Conservation (phyloP, 2,888 invertebrate species). For the Leptinotarsa haldemani region DNA sequence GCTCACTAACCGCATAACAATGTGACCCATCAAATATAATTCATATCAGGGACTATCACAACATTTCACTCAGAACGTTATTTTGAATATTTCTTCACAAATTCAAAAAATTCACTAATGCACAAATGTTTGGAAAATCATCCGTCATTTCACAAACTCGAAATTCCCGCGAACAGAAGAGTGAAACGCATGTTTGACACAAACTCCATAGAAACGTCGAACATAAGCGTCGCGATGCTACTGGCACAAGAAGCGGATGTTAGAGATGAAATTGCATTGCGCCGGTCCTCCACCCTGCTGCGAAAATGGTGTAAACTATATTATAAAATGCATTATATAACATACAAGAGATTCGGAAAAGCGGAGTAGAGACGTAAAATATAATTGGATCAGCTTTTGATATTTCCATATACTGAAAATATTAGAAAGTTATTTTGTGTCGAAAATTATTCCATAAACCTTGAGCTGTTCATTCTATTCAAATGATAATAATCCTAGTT, state of each 20-base stretch:
- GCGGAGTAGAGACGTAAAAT: not conserved
- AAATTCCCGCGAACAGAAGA: not conserved
- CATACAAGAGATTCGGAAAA: not conserved
- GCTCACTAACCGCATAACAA: no score
- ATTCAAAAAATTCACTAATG: not conserved
- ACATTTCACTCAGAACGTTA: no score
- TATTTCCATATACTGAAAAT: slow-evolving; percentile 1
- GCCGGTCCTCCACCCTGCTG: slow-evolving; percentile 14
- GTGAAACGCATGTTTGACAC: not conserved
- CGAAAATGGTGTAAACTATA: slow-evolving; percentile 17
- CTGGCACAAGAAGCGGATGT: slow-evolving; percentile 15
- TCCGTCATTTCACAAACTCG: slow-evolving; percentile 3
- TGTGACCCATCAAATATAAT: no score
- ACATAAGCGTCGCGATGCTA: slow-evolving; percentile 4
- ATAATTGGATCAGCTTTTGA: not conserved
- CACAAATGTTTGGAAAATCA: not conserved
- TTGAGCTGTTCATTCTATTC: no score
- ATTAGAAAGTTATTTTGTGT: not conserved
- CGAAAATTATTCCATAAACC: no score
- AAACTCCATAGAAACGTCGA: not conserved
- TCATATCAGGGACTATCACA: no score
- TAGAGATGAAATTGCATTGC: slow-evolving; percentile 14
- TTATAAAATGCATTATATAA: slow-evolving; percentile 20
- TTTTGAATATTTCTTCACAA: no score
- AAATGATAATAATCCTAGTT: no score